Percentiles rank a stretch among this genome's conserved stretches.
These are phyloP conservation scores for Peromyscus nudipes DNA, from an alignment of 2,797 vertebrate species.

Conservation along the genomic window DNA sequence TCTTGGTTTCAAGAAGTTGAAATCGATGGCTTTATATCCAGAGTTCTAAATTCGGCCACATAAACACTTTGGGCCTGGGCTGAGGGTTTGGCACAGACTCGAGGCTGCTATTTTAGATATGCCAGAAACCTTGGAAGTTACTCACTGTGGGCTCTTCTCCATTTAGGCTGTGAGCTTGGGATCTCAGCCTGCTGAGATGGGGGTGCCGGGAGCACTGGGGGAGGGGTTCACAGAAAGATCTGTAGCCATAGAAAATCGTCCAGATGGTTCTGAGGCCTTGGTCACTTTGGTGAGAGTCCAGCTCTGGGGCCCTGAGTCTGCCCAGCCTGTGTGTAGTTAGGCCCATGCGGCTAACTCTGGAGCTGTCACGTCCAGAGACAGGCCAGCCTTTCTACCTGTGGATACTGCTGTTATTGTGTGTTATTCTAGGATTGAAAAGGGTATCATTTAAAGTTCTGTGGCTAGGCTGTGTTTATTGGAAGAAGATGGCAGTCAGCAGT, in stretches of 20 bases:
- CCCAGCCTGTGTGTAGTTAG: neutral
- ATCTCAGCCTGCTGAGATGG: neutral
- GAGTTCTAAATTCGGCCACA: constrained; percentile 44
- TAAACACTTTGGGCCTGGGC: constrained; percentile 22
- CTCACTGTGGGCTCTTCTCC: neutral
- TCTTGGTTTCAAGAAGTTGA: constrained; percentile 28
- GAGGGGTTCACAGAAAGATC: neutral
- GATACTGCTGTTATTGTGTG: rapidly evolving
- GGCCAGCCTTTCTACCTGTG: neutral
- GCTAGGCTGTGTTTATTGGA: rapidly evolving
- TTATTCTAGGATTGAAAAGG: no score
- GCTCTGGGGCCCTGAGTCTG: neutral
- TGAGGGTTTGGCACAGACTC: neutral
- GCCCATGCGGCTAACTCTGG: rapidly evolving
- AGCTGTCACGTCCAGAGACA: neutral
- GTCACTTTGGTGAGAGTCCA: neutral
- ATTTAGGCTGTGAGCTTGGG: neutral
- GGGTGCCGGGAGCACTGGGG: neutral
- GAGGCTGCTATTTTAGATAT: constrained; percentile 13
- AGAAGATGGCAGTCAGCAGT: rapidly evolving
- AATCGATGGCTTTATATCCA: constrained; percentile 57
- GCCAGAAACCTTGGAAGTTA: neutral
- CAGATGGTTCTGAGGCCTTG: neutral
- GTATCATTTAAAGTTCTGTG: neutral
- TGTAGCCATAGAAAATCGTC: neutral